Evolutionary conservation across 2,888 invertebrate genomes (phyloP).

Genomic region (Hipparchia sbordonii): DNA sequence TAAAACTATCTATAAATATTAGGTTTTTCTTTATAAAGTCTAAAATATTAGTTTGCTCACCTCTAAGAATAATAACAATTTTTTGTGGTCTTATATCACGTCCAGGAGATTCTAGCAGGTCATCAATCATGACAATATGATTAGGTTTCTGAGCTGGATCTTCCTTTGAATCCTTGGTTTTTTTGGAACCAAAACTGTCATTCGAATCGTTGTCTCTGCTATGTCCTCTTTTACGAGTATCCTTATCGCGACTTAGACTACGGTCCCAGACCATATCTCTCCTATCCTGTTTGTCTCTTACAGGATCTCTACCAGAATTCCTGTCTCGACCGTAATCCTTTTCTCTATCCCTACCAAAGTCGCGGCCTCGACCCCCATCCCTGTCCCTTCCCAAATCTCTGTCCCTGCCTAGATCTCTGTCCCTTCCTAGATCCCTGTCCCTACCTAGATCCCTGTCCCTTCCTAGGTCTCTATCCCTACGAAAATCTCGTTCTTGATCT

Average conservation of each 20-base stretch:
- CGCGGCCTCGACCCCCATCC: conserved; percentile 55
- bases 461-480: conserved; percentile 36
- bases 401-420: conserved; percentile 50
- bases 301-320: conserved; percentile 46
- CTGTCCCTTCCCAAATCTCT: conserved; percentile 46
- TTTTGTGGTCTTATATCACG: conserved; percentile 89
- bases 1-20: too few species aligned
- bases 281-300: conserved; percentile 48
- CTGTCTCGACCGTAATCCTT: conserved; percentile 50
- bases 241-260: conserved; percentile 65
- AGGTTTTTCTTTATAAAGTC: background rate
- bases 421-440: conserved; percentile 41
- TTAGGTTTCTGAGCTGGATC: conserved; percentile 46
- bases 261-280: conserved; percentile 51
- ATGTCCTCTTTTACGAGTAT: conserved; percentile 61
- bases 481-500: conserved; percentile 33
- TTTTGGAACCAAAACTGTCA: conserved; percentile 50
- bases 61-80: conserved; percentile 94
- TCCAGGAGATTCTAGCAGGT: conserved; percentile 91
- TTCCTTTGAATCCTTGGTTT: conserved; percentile 48
- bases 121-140: conserved; percentile 88
- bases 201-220: conserved; percentile 62
- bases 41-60: conserved; percentile 47
- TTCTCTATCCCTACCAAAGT: conserved; percentile 46
- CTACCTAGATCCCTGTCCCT: conserved; percentile 21